These are phyloP conservation scores for Macrotus californicus DNA, from an alignment of 2,113 vertebrate species.

Conservation along the genomic window DNA sequence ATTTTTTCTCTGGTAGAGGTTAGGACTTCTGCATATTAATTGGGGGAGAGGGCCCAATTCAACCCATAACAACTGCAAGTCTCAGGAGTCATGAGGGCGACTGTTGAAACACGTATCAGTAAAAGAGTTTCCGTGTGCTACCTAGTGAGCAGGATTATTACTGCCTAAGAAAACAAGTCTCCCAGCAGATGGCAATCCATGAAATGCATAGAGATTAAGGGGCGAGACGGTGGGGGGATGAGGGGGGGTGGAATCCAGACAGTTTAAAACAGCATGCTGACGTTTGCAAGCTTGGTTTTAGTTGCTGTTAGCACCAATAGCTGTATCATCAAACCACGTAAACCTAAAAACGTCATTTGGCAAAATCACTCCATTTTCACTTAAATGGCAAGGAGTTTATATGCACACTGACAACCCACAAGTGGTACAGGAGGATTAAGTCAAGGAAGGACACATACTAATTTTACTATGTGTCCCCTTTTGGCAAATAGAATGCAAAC, in stretches of 20 bases:
- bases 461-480: neutral
- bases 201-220: neutral
- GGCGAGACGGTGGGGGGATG: too few species aligned
- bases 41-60: too few species aligned
- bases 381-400: conserved; percentile 41
- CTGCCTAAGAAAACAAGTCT: conserved; percentile 8
- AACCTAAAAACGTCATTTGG: conserved; percentile 45
- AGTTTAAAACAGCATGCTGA: conserved; percentile 19
- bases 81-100: too few species aligned
- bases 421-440: neutral
- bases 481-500: neutral
- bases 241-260: neutral
- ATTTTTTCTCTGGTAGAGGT: neutral
- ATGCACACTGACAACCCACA: neutral
- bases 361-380: conserved; percentile 48
- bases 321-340: conserved; percentile 32
- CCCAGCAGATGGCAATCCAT: neutral
- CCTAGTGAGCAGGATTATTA: neutral
- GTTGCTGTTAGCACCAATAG: conserved; percentile 46
- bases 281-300: conserved; percentile 9
- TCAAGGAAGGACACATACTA: neutral
- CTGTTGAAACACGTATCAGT: neutral
- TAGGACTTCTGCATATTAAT: too few species aligned
- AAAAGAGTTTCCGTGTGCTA: neutral
- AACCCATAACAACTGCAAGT: too few species aligned